Percentiles rank a stretch among this genome's conserved stretches.
Evolutionary conservation across 2,888 invertebrate species (phyloP).

Genomic region (Tenthredo distinguenda): DNA sequence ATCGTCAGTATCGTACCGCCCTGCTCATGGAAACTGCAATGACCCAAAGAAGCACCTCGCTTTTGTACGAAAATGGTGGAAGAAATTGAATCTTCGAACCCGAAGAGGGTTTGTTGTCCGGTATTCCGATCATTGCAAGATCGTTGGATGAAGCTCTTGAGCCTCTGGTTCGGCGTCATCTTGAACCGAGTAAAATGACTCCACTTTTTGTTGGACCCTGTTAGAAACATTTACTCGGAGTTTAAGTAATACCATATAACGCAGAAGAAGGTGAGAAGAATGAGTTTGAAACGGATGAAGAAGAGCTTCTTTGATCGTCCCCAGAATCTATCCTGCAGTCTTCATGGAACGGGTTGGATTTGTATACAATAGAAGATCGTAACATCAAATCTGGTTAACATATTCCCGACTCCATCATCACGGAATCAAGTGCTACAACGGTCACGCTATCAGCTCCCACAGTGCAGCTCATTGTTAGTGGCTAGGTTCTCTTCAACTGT

Average conservation of each 20-base stretch:
- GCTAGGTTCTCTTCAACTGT: neutral
- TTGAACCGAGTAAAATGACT: neutral
- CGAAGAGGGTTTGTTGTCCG: neutral
- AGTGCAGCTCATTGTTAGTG: slow-evolving; percentile 25
- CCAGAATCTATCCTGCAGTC: slow-evolving; percentile 4
- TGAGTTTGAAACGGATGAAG: slow-evolving; percentile 38
- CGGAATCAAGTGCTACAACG: slow-evolving; percentile 39
- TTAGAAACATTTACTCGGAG: neutral
- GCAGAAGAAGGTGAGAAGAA: slow-evolving; percentile 10
- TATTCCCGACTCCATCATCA: slow-evolving; percentile 65
- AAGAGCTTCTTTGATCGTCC: neutral
- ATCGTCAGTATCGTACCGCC: neutral
- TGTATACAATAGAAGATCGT: slow-evolving; percentile 77
- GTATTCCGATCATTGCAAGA: neutral
- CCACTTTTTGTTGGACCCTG: neutral
- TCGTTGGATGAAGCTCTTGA: neutral
- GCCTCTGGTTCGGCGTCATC: neutral
- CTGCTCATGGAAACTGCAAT: neutral
- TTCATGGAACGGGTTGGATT: slow-evolving; percentile 64
- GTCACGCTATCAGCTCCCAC: slow-evolving; percentile 41
- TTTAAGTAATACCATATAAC: neutral
- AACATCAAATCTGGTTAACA: slow-evolving; percentile 74
- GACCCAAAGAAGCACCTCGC: neutral
- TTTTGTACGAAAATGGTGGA: neutral
- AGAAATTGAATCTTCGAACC: neutral